These are phyloP conservation scores for Lanius ludovicianus DNA, from an alignment of 2,113 vertebrate species.

Conservation along the genomic window DNA sequence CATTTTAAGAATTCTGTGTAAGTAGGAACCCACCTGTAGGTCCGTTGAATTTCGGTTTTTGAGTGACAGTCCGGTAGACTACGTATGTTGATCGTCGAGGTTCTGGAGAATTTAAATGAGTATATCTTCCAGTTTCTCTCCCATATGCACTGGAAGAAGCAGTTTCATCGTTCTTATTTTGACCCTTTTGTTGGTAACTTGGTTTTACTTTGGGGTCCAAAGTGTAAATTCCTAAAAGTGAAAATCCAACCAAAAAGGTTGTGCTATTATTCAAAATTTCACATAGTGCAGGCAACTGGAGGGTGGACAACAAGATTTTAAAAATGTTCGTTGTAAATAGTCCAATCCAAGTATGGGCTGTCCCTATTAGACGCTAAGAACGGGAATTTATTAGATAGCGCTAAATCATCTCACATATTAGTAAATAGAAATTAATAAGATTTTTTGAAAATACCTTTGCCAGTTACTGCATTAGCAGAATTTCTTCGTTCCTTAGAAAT, in stretches of 20 bases:
- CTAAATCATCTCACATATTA: background rate
- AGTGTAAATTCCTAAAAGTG: conserved; percentile 36
- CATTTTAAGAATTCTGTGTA: background rate
- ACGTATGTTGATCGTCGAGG: background rate
- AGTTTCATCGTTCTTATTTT: background rate
- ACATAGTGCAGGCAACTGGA: background rate
- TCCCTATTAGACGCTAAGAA: background rate
- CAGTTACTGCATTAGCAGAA: background rate
- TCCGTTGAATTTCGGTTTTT: background rate
- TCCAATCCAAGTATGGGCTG: background rate
- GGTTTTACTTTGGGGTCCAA: background rate
- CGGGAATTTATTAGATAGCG: background rate
- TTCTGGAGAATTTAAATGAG: background rate
- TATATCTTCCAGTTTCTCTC: background rate
- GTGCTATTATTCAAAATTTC: background rate
- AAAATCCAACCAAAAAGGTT: background rate
- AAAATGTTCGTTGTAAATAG: background rate
- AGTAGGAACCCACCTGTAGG: background rate
- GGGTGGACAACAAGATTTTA: background rate
- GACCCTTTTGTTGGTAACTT: background rate
- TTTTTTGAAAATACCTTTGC: conserved; percentile 4
- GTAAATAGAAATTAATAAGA: background rate
- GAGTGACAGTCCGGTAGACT: background rate
- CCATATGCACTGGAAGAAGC: background rate
- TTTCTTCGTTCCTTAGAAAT: background rate